phyloP scores from a whole-genome alignment of 2,888 invertebrate genomes.

The Helleia helle region DNA sequence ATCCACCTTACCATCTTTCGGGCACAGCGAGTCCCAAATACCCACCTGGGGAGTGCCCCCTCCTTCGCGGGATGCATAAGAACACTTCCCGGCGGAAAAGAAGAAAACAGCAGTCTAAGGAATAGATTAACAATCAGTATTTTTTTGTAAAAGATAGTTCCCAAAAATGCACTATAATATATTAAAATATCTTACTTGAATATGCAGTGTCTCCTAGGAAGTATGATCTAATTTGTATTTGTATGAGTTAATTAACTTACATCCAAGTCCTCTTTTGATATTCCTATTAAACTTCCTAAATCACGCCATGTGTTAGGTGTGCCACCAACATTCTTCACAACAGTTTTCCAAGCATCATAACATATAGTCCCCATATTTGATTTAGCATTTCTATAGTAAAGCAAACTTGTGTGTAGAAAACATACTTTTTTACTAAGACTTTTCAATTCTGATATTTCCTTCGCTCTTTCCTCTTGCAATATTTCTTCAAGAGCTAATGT shows the following conservation, averaged over 20 bases:
- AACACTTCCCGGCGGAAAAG: no score
- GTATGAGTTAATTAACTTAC: slow-evolving; percentile 42
- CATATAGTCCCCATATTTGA: slow-evolving; percentile 48
- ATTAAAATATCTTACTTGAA: no score
- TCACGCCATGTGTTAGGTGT: slow-evolving; percentile 55
- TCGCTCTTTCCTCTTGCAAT: slow-evolving; percentile 42
- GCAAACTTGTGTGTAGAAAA: slow-evolving; percentile 48
- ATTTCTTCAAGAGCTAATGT: slow-evolving; percentile 49
- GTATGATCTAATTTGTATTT: no score
- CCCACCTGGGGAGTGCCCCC: no score
- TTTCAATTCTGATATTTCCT: slow-evolving; percentile 46
- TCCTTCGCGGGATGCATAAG: no score
- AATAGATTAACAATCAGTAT: no score
- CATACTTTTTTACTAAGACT: slow-evolving; percentile 51
- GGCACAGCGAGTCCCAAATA: no score
- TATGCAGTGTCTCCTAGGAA: no score
- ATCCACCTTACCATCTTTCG: no score
- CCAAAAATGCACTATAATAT: not conserved
- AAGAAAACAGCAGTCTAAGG: no score
- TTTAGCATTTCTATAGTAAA: slow-evolving; percentile 54
- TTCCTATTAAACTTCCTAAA: slow-evolving; percentile 46
- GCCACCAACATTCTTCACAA: slow-evolving; percentile 54
- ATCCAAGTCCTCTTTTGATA: slow-evolving; percentile 52
- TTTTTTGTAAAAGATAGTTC: no score
- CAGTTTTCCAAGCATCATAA: slow-evolving; percentile 51